Conservation (phyloP, 2,113 vertebrate species). For the Puntigrus tetrazona region DNA sequence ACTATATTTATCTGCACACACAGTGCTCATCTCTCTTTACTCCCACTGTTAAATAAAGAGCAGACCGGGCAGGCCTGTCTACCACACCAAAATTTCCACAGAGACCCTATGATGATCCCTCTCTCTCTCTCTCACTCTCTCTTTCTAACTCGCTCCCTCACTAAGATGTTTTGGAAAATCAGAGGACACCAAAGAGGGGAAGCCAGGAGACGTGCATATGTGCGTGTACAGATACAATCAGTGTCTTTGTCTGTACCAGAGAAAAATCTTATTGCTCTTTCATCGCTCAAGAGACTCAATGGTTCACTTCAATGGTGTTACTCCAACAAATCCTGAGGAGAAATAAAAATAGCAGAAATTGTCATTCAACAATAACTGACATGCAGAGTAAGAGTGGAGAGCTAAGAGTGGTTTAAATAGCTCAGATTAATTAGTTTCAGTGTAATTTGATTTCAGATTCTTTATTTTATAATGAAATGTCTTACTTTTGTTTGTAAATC, state of each 20-base stretch:
- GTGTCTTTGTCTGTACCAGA: neutral
- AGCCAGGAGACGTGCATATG: conserved; percentile 5
- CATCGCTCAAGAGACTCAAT: neutral
- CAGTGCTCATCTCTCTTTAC: conserved; percentile 34
- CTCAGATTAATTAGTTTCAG: neutral
- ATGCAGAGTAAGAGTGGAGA: neutral
- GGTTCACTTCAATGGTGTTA: neutral
- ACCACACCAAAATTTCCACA: conserved; percentile 22
- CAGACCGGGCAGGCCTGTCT: conserved; percentile 21
- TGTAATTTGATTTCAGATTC: neutral
- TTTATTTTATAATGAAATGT: neutral
- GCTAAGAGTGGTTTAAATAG: neutral
- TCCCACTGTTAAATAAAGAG: conserved; percentile 38
- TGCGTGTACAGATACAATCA: neutral
- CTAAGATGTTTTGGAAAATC: conserved; percentile 34
- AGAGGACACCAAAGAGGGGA: conserved; percentile 1
- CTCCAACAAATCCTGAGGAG: neutral
- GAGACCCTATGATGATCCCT: conserved; percentile 6
- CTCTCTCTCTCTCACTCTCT: neutral
- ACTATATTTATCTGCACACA: conserved; percentile 45
- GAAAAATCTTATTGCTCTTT: neutral
- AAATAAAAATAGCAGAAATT: neutral
- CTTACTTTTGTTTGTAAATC: neutral
- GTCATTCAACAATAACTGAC: neutral
- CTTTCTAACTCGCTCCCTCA: neutral